These are phyloP conservation scores for Pogonomyrmex californicus DNA, from an alignment of 1,140 invertebrate species.

Conservation along the genomic window DNA sequence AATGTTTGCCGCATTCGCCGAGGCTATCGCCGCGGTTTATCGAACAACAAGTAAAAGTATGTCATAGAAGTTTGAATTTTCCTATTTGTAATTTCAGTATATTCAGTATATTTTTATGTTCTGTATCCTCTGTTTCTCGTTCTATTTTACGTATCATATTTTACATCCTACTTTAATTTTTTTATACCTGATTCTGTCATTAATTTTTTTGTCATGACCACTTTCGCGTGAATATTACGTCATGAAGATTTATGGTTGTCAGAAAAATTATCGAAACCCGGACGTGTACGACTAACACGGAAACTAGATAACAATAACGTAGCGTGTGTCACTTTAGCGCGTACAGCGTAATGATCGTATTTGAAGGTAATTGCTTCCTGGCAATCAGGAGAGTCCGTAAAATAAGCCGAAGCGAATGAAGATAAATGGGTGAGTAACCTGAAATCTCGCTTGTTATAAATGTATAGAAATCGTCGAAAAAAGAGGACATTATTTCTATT, in stretches of 20 bases:
- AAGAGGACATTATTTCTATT: background rate
- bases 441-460: background rate
- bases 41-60: background rate
- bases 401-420: background rate
- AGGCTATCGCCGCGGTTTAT: constrained; percentile 39
- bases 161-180: background rate
- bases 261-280: background rate
- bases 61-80: constrained; percentile 15
- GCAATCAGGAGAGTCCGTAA: background rate
- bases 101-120: background rate
- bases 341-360: background rate
- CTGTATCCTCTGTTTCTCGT: too few relatives aligned
- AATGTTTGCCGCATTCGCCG: background rate
- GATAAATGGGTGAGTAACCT: background rate
- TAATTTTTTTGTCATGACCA: background rate
- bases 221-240: background rate
- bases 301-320: background rate
- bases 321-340: background rate
- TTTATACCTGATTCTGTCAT: background rate
- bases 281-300: background rate
- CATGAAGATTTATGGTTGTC: background rate
- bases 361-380: constrained; percentile 31
- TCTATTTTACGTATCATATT: background rate
- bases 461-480: background rate
- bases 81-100: background rate